Evolutionary conservation across 2,113 vertebrate species (phyloP).

Genomic region (Crocuta crocuta): DNA sequence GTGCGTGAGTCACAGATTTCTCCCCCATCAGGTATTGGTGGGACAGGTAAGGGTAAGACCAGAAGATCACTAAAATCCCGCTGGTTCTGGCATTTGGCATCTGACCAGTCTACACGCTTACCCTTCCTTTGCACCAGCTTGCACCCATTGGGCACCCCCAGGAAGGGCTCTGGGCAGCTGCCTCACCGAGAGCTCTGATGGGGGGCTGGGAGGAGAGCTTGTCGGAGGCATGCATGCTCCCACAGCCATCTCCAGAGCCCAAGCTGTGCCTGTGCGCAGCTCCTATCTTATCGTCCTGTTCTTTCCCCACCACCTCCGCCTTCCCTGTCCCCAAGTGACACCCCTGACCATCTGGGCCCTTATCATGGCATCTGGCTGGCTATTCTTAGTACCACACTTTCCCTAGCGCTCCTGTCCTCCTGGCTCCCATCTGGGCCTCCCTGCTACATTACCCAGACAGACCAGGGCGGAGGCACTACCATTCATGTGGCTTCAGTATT

Average conservation of each 20-base stretch:
- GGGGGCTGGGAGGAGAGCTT: not conserved
- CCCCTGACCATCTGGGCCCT: conserved; percentile 65
- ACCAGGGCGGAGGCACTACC: not conserved
- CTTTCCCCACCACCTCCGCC: conserved; percentile 61
- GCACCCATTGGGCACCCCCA: not conserved
- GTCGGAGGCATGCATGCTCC: not conserved
- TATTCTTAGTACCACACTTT: conserved; percentile 76
- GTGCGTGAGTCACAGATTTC: not conserved
- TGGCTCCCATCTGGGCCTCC: not conserved
- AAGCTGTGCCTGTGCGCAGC: conserved; percentile 38
- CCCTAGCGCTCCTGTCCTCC: not conserved
- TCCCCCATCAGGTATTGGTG: not conserved
- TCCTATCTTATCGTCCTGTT: conserved; percentile 73
- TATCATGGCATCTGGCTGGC: conserved; percentile 38
- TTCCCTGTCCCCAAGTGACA: conserved; percentile 65
- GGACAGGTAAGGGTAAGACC: not conserved
- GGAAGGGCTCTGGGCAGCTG: not conserved
- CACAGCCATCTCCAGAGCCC: not conserved
- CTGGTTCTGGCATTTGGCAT: not conserved
- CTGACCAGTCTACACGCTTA: accelerated
- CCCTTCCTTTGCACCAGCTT: not conserved
- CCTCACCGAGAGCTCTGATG: not conserved
- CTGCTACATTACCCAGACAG: not conserved
- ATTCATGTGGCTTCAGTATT: accelerated
- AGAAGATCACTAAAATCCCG: accelerated